These are phyloP conservation scores for Mugil cephalus DNA, from an alignment of 2,113 vertebrate genomes.

Conservation along the genomic window DNA sequence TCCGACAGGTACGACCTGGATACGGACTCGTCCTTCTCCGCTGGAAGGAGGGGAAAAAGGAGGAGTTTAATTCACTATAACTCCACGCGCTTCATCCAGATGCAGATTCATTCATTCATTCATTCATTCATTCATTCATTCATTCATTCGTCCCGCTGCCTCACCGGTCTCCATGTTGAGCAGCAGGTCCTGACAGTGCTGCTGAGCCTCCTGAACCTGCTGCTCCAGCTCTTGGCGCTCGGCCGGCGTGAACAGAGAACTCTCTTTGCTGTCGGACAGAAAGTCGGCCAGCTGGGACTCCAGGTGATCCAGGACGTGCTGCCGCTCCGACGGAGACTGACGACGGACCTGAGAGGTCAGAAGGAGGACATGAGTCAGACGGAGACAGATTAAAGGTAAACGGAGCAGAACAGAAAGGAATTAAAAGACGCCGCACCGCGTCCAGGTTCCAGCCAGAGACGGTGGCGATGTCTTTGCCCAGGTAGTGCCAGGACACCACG, in stretches of 20 bases:
- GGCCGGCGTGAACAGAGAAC: slow-evolving; percentile 87
- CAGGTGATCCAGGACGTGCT: slow-evolving; percentile 89
- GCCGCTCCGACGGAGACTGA: slow-evolving; percentile 86
- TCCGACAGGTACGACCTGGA: slow-evolving; percentile 91
- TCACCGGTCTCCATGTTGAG: slow-evolving; percentile 93
- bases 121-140: too few species aligned
- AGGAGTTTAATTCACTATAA: neutral
- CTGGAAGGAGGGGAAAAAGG: slow-evolving; percentile 72
- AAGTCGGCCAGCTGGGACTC: slow-evolving; percentile 92
- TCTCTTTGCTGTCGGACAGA: slow-evolving; percentile 92
- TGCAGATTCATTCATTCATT: neutral
- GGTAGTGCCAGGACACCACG: slow-evolving; percentile 96
- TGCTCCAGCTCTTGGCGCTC: slow-evolving; percentile 90
- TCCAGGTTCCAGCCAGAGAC: slow-evolving; percentile 93
- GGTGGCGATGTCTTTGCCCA: slow-evolving; percentile 90
- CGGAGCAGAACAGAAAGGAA: too few species aligned
- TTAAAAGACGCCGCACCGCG: slow-evolving; percentile 81
- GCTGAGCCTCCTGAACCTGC: slow-evolving; percentile 89
- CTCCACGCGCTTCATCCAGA: too few species aligned
- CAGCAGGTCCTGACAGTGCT: slow-evolving; percentile 89
- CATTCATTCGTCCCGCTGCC: neutral
- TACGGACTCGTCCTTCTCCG: slow-evolving; percentile 93
- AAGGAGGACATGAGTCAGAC: neutral
- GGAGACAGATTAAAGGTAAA: too few species aligned
- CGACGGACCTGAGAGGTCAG: slow-evolving; percentile 84